A percentile compares a stretch with the other conserved stretches of the same genome.
phyloP scores from a whole-genome alignment of 1,140 invertebrate species.

The Drosophila malerkotliana region DNA sequence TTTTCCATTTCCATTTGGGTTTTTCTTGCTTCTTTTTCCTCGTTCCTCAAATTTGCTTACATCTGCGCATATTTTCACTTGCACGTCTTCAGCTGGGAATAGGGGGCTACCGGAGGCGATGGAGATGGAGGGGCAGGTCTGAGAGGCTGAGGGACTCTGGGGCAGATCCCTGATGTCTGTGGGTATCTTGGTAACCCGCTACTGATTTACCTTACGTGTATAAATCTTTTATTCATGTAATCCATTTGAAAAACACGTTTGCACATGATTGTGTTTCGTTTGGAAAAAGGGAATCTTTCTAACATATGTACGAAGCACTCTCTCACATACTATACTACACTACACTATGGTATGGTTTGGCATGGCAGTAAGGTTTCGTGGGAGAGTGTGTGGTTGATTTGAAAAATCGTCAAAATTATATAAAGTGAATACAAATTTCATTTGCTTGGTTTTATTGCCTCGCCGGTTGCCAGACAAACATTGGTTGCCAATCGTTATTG shows the following conservation, averaged over 20 bases:
- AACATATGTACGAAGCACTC: slow-evolving; percentile 14
- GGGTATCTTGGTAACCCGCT: slow-evolving; percentile 73
- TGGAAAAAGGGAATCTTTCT: slow-evolving; percentile 59
- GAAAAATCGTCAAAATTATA: slow-evolving; percentile 81
- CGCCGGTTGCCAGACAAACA: slow-evolving; percentile 58
- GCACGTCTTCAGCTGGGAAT: slow-evolving; percentile 51
- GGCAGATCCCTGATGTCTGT: slow-evolving; percentile 28
- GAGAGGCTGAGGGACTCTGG: not conserved
- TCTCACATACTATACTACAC: no score
- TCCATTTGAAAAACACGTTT: slow-evolving; percentile 82
- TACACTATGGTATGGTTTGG: no score
- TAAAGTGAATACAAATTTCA: slow-evolving; percentile 82
- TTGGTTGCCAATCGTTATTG: slow-evolving; percentile 48
- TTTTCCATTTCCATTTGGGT: slow-evolving; percentile 62
- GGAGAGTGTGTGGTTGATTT: slow-evolving; percentile 57
- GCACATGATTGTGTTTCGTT: slow-evolving; percentile 79
- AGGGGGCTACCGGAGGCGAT: not conserved
- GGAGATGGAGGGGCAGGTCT: slow-evolving; percentile 1
- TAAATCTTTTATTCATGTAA: slow-evolving; percentile 83
- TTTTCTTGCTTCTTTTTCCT: slow-evolving; percentile 7
- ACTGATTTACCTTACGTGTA: slow-evolving; percentile 81
- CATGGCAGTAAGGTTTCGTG: not conserved
- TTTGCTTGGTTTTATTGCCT: slow-evolving; percentile 74
- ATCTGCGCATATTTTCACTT: slow-evolving; percentile 77
- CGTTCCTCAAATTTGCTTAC: slow-evolving; percentile 64